phyloP scores from a whole-genome alignment of 1,140 invertebrate genomes.

The Drosophila punjabiensis region DNA sequence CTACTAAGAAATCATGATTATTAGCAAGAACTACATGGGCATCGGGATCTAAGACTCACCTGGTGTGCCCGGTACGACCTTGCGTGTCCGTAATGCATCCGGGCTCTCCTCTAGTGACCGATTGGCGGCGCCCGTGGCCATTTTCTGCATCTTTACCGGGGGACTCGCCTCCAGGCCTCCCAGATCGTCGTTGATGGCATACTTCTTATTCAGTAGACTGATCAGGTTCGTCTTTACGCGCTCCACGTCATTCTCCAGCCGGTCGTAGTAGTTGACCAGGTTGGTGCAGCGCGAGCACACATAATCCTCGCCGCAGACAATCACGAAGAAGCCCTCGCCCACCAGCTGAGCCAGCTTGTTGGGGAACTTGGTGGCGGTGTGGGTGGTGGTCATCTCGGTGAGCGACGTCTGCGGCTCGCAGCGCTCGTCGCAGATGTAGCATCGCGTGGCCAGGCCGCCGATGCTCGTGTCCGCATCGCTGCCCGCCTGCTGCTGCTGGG shows the following conservation, averaged over 20 bases:
- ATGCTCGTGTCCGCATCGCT: slow-evolving; percentile 49
- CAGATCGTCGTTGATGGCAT: slow-evolving; percentile 80
- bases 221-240: slow-evolving; percentile 79
- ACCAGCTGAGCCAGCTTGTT: slow-evolving; percentile 84
- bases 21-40: not conserved
- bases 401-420: slow-evolving; percentile 67
- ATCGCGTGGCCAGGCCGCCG: slow-evolving; percentile 51
- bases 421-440: slow-evolving; percentile 81
- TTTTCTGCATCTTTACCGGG: slow-evolving; percentile 79
- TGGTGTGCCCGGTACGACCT: slow-evolving; percentile 59
- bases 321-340: slow-evolving; percentile 83
- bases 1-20: slow-evolving; percentile 12
- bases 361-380: slow-evolving; percentile 82
- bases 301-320: slow-evolving; percentile 81
- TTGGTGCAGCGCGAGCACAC: slow-evolving; percentile 84
- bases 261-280: slow-evolving; percentile 83
- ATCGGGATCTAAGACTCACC: slow-evolving; percentile 25
- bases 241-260: slow-evolving; percentile 82
- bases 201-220: slow-evolving; percentile 84
- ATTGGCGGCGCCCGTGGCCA: slow-evolving; percentile 59
- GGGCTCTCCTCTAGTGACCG: slow-evolving; percentile 59
- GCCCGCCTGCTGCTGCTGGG: slow-evolving; percentile 38
- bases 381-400: slow-evolving; percentile 78
- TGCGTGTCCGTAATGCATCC: slow-evolving; percentile 63
- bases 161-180: slow-evolving; percentile 56